These are phyloP conservation scores for Sus cebifrons DNA, from an alignment of 2,797 vertebrate genomes.

Conservation along the genomic window DNA sequence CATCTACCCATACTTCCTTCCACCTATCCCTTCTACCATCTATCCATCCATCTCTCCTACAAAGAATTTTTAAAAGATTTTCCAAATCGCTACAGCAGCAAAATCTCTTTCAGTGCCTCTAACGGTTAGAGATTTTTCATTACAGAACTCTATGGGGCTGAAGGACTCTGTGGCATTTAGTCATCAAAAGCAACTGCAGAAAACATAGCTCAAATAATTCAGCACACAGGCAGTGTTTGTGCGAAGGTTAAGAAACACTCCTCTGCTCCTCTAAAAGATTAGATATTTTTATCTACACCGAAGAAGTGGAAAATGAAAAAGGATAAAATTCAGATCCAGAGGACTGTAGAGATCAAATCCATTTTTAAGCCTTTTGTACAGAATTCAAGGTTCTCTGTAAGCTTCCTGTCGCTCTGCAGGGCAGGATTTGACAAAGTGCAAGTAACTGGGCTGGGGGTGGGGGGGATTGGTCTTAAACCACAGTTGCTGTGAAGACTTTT, in stretches of 20 bases:
- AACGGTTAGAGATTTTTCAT: neutral
- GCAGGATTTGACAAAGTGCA: neutral
- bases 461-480: neutral
- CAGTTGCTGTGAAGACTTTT: neutral
- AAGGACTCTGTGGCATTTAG: neutral
- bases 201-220: neutral
- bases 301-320: constrained; percentile 36
- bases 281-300: neutral
- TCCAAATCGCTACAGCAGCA: neutral
- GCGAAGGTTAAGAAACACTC: neutral
- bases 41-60: neutral
- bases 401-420: neutral
- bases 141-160: rapidly evolving
- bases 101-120: neutral
- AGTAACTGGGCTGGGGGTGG: neutral
- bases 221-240: neutral
- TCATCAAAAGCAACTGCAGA: neutral
- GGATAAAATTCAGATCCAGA: neutral
- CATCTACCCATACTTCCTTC: neutral
- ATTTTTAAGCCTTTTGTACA: neutral
- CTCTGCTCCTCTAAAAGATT: neutral
- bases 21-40: too few species aligned
- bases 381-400: neutral
- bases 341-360: neutral
- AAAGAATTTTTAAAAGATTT: neutral